Evolutionary conservation across 1,140 invertebrate genomes (phyloP), one percentile per base, ranked within the genome.

Genomic region (Andrena cerasifolii): DNA sequence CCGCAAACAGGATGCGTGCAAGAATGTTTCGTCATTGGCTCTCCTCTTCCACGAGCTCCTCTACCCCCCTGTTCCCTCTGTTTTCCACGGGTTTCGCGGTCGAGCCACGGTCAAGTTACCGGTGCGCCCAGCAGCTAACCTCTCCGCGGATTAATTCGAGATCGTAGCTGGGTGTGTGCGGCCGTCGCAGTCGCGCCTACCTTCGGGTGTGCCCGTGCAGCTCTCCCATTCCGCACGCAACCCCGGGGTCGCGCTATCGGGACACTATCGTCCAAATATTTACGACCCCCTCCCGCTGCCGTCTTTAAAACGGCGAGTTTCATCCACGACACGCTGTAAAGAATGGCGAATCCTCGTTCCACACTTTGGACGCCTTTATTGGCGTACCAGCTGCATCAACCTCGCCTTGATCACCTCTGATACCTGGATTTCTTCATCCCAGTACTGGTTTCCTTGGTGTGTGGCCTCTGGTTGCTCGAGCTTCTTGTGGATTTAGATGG

Each of bases 1-100:
- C 90, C 89, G 89, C 90, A 91, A 91, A 89, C 89, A 90, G 88
- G 87, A 90, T 91, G 91, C 90, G 90, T 91, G 90, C 89, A 91
- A 91, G 89, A 91, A 92, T 90, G 88, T 87, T 85, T 77, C 84
- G 79, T 74, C 82, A 75, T 85, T 83, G 81, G 72, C 78, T 72
- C 59, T 80, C 65, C 75, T 63, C 51, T 12, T 79, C 62, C 36
- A 45, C 31, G 16, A 40, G 40, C 59, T n/a, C 77, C 26, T 71
- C 53, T 47, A 26, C 49, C 61, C 45, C 63, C 40, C 58, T 54
- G 24, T 70, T 14, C 58, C 31, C 43, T 65, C 63, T 67, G 71
- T 49, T n/a, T 77, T 79, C 73, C 68, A 76, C 61, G 68, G 67
- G 81, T 82, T 78, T 85, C 77, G 78, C 67, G 86, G 87, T 84